Evolutionary conservation across 1,140 invertebrate genomes (phyloP).

Genomic region (Chymomyza costata): DNA sequence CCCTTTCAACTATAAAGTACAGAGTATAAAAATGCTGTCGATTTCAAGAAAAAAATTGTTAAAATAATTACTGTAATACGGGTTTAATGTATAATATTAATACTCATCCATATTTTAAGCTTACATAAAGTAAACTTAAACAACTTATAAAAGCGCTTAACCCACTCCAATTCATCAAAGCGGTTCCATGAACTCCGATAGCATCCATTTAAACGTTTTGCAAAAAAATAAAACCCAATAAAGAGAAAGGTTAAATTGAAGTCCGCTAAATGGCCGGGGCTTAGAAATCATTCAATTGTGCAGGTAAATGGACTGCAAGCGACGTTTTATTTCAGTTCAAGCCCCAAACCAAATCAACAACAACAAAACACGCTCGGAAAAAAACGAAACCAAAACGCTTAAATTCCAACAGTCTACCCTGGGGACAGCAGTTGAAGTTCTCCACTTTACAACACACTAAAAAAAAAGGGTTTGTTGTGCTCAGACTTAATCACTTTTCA

Average conservation of each 20-base stretch:
- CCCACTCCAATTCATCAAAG: no score
- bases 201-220: slow-evolving; percentile 24
- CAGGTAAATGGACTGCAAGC: slow-evolving; percentile 75
- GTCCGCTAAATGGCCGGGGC: slow-evolving; percentile 20
- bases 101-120: no score
- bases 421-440: no score
- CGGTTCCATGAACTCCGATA: no score
- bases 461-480: slow-evolving; percentile 26
- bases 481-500: slow-evolving; percentile 72
- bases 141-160: no score
- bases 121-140: no score
- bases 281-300: slow-evolving; percentile 74
- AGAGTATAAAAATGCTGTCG: no score
- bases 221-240: slow-evolving; percentile 25
- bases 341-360: slow-evolving; percentile 26
- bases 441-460: no score
- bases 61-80: no score
- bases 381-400: slow-evolving; percentile 14
- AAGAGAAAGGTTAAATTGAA: slow-evolving; percentile 23
- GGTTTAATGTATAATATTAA: no score
- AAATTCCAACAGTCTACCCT: slow-evolving; percentile 1
- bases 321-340: slow-evolving; percentile 38
- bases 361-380: slow-evolving; percentile 20
- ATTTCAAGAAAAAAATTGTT: no score
- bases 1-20: no score